Conservation (phyloP, 37 sponge, comb jelly and placozoan species). For the Axinella damicornis region DNA sequence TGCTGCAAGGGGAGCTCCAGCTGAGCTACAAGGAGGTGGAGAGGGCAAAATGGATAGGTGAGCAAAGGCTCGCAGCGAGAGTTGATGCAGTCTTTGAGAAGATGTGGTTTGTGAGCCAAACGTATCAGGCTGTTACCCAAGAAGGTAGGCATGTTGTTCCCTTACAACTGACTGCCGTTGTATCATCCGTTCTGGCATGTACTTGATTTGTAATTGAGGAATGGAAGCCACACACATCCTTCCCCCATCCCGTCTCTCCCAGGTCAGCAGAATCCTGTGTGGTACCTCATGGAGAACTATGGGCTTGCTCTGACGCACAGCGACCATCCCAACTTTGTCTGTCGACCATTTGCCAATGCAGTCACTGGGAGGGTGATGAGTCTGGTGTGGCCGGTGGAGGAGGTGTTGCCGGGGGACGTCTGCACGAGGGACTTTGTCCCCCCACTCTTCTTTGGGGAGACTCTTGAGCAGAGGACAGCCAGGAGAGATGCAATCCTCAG, state of each 20-base stretch:
- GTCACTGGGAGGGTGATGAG: conserved; percentile 26
- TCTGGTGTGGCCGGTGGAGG: conserved; percentile 31
- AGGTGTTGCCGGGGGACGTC: conserved; percentile 4
- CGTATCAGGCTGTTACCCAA: conserved; percentile 36
- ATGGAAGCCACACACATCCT: conserved; percentile 1
- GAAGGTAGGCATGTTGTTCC: conserved; percentile 19
- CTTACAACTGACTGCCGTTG: no score
- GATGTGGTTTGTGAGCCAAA: conserved; percentile 10
- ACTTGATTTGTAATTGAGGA: not conserved
- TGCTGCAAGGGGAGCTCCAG: conserved; percentile 21
- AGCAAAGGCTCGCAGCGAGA: not conserved
- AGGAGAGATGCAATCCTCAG: no score
- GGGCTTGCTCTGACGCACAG: not conserved
- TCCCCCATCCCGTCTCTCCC: not conserved
- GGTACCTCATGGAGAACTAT: not conserved
- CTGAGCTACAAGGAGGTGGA: not conserved
- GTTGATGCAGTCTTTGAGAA: conserved; percentile 3
- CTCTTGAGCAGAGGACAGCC: no score
- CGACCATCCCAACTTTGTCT: no score
- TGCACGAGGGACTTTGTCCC: conserved; percentile 17
- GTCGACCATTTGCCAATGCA: not conserved
- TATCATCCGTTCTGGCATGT: no score
- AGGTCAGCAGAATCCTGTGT: conserved; percentile 15
- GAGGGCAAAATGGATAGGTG: not conserved
- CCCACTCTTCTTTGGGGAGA: no score